phyloP scores from a whole-genome alignment of 2,113 vertebrate genomes.

The Ophiodon elongatus region DNA sequence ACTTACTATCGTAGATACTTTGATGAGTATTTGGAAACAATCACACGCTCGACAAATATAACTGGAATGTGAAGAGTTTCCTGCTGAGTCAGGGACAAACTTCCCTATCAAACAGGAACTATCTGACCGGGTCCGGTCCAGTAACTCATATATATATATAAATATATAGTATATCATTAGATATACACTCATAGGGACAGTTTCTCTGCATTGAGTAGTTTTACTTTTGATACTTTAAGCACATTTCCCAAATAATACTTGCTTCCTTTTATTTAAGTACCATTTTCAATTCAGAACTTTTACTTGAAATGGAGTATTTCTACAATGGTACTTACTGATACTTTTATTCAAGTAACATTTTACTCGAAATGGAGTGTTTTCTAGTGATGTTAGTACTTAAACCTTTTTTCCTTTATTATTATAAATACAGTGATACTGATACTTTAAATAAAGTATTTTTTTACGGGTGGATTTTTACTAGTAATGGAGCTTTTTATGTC shows the following conservation, averaged over 20 bases:
- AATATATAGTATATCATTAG: neutral
- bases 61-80: constrained; percentile 6
- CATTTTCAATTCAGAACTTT: neutral
- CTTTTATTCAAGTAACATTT: too few relatives aligned
- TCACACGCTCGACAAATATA: neutral
- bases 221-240: too few relatives aligned
- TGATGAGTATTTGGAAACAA: constrained; percentile 8
- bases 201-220: too few relatives aligned
- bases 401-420: too few relatives aligned
- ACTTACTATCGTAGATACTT: neutral
- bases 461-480: too few relatives aligned
- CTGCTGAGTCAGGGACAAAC: neutral
- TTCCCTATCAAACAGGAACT: neutral
- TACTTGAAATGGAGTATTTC: neutral
- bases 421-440: too few relatives aligned
- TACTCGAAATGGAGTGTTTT: neutral
- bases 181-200: too few relatives aligned
- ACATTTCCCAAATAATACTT: neutral
- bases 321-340: neutral
- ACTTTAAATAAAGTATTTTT: too few relatives aligned
- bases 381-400: neutral
- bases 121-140: neutral
- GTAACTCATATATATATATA: neutral
- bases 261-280: too few relatives aligned
- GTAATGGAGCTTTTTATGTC: too few relatives aligned